Evolutionary conservation across 2,888 invertebrate species (phyloP), one percentile per base, ranked within the genome.

Genomic region (Drosophila kanekoi): DNA sequence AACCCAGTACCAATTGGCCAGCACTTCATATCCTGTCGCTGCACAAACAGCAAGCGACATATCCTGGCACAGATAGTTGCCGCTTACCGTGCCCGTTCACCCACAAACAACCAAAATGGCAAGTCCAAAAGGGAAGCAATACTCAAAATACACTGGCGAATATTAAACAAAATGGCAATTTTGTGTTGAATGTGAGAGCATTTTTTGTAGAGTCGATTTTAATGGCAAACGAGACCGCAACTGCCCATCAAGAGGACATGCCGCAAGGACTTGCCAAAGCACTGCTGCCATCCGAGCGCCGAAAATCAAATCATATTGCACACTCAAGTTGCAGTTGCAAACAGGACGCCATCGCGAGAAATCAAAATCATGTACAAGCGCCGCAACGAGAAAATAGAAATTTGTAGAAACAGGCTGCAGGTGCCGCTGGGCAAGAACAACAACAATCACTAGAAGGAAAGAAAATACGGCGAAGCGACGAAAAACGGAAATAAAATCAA

Each of bases 301-400:
- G 73, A 81, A 90, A 84, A 86, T 87, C 85, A 85, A 85, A 89
- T 85, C 89, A 88, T 87, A 82, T 79, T 82, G 83, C 78, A 75
- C 79, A 80, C 83, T 87, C 79, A 83, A 87, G 85, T 77, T 85
- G 83, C 83, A 87, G 77, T 87, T 83, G 86, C 87, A 85, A 66
- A 54, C 54, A 49, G 35, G 16, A n/a, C 41, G 43, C 35, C 60
- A 72, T 40, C 73, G 67, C 58, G 64, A 79, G 62, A 77, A 75
- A 82, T 85, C 88, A 61, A 49, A 62, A 56, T 48, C 62, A 71
- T 58, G 58, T 58, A 49, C 52, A 51, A 40, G 41, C 48, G 11
- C 44, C 13, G 41, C 20, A n/a, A 54, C 37, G 40, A 44, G 47
- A 40, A 63, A 37, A 37, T 51, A 52, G 33, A 41, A 14, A 38